phyloP scores from a whole-genome alignment of 2,113 vertebrate genomes.

The Promerops cafer region DNA sequence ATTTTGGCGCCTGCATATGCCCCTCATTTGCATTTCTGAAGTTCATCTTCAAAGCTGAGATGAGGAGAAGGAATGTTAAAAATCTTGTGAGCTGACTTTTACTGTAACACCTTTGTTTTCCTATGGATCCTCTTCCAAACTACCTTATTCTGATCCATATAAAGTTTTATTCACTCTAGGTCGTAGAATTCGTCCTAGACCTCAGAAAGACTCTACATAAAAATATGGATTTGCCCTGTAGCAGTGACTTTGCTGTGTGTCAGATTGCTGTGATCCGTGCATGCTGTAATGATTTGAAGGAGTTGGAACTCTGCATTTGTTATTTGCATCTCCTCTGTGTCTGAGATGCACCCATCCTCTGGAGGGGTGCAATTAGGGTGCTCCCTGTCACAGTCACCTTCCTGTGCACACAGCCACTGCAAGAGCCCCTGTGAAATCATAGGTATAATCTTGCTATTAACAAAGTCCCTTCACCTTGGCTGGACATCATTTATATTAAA shows the following conservation, averaged over 20 bases:
- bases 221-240: not conserved
- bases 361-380: not conserved
- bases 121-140: not conserved
- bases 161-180: conserved; percentile 17
- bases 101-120: not conserved
- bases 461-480: not conserved
- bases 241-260: not conserved
- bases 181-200: conserved; percentile 16
- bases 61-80: not conserved
- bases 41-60: not conserved
- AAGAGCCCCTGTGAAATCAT: not conserved
- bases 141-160: not conserved
- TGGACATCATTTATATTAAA: not conserved
- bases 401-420: not conserved
- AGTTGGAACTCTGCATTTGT: not conserved
- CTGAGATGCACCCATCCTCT: not conserved
- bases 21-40: conserved; percentile 15
- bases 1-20: not conserved
- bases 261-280: conserved; percentile 1
- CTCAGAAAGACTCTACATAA: conserved; percentile 4
- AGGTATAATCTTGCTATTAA: not conserved
- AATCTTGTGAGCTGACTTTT: not conserved
- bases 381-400: not conserved
- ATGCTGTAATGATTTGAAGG: not conserved
- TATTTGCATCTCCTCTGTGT: not conserved